Percentiles rank a stretch among this genome's conserved stretches.
These are phyloP conservation scores for Conus ventricosus DNA, from an alignment of 1,140 invertebrate genomes.

Conservation along the genomic window DNA sequence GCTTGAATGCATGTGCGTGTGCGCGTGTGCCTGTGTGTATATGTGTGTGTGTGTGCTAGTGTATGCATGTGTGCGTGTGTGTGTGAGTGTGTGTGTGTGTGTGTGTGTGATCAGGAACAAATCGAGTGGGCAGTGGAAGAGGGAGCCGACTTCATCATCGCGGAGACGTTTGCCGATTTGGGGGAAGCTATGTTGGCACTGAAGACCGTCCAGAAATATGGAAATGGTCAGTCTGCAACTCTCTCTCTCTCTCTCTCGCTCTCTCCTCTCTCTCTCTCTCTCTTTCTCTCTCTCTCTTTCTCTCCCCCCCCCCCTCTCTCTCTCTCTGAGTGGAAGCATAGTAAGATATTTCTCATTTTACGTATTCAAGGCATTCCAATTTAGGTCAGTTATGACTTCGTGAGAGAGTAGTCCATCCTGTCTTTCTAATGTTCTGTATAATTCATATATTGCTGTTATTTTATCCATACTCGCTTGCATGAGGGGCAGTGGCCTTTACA, in stretches of 20 bases:
- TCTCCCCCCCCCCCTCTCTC: too few species aligned
- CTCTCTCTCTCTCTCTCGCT: neutral
- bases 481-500: too few species aligned
- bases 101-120: neutral
- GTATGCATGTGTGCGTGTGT: neutral
- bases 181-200: slow-evolving; percentile 60
- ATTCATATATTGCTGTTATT: too few species aligned
- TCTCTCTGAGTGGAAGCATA: too few species aligned
- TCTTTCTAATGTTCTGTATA: too few species aligned
- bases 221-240: slow-evolving; percentile 42
- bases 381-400: too few species aligned
- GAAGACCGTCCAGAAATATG: slow-evolving; percentile 55
- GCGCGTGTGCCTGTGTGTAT: neutral
- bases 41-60: neutral
- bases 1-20: neutral
- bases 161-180: slow-evolving; percentile 57
- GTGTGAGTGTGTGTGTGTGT: too few species aligned
- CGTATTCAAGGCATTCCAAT: too few species aligned
- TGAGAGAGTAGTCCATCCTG: too few species aligned
- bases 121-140: slow-evolving; percentile 13
- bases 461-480: too few species aligned
- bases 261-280: neutral
- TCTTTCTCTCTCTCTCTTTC: neutral
- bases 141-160: slow-evolving; percentile 34
- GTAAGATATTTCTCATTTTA: too few species aligned